These are phyloP conservation scores for Ophion ellenae DNA, from an alignment of 2,888 invertebrate genomes.

Conservation along the genomic window DNA sequence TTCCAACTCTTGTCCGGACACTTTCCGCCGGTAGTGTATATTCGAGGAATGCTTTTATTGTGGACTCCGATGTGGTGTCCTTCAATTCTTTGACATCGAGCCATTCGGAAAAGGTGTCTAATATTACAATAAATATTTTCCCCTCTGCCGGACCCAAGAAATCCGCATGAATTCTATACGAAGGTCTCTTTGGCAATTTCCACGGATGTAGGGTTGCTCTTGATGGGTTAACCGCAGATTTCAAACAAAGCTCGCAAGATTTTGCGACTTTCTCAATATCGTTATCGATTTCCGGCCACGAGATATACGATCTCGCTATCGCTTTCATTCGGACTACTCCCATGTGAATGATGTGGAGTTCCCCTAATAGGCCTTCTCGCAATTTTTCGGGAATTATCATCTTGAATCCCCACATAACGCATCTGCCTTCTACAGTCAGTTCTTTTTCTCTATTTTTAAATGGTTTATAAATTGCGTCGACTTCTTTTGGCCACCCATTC, in stretches of 20 bases:
- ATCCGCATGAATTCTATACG: constrained; percentile 64
- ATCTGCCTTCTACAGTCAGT: constrained; percentile 55
- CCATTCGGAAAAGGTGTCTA: constrained; percentile 70
- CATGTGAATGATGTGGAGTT: constrained; percentile 64
- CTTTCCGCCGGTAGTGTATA: too few species aligned
- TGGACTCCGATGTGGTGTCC: constrained; percentile 52
- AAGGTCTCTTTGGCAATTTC: constrained; percentile 66
- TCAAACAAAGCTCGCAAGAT: constrained; percentile 60
- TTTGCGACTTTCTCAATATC: constrained; percentile 66
- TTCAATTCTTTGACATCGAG: constrained; percentile 59
- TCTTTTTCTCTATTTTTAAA: constrained; percentile 42
- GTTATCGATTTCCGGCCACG: constrained; percentile 67
- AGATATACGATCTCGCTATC: constrained; percentile 64
- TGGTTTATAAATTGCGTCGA: neutral
- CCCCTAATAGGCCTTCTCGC: constrained; percentile 47
- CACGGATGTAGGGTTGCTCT: constrained; percentile 62
- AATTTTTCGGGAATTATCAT: constrained; percentile 52
- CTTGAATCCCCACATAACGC: constrained; percentile 64
- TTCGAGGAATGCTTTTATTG: constrained; percentile 51
- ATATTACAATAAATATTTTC: constrained; percentile 28
- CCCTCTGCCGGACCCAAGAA: constrained; percentile 66
- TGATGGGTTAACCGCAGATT: constrained; percentile 61
- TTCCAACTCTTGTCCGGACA: too few species aligned
- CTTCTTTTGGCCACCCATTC: constrained; percentile 30
- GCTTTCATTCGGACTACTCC: constrained; percentile 65